phyloP scores from a whole-genome alignment of 2,113 vertebrate species.

The Sphyrna mokarran region DNA sequence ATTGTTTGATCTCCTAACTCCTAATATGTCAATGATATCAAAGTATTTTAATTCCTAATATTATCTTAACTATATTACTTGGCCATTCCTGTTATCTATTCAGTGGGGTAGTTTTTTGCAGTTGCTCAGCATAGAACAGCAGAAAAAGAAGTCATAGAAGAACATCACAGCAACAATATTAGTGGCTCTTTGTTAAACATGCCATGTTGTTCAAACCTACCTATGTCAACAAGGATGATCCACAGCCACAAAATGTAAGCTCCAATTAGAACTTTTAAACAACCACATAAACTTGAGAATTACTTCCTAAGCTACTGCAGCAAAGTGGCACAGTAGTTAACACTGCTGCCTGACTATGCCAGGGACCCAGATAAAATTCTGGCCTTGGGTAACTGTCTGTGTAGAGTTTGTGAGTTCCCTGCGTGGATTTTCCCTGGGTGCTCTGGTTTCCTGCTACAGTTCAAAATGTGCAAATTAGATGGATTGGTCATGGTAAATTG shows the following conservation, averaged over 20 bases:
- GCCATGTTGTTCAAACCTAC: no score
- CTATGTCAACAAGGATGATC: not conserved
- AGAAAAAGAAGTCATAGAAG: not conserved
- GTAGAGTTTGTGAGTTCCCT: no score
- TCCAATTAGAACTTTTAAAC: not conserved
- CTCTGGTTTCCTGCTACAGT: no score
- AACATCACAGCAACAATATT: not conserved
- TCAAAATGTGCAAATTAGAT: no score
- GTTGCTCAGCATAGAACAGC: not conserved
- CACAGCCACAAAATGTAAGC: not conserved
- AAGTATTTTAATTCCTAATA: not conserved
- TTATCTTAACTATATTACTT: not conserved
- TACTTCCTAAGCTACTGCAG: not conserved
- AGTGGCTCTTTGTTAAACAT: not conserved
- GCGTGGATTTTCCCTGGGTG: no score
- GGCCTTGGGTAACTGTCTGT: no score
- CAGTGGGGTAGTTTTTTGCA: not conserved
- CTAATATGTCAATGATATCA: not conserved
- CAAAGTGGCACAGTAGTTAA: no score
- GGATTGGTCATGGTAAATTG: no score
- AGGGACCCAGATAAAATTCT: no score
- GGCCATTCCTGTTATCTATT: not conserved
- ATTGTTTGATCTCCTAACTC: slow-evolving; percentile 10
- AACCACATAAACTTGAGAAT: not conserved
- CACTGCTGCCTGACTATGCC: no score